These are phyloP conservation scores for Pangasianodon hypophthalmus DNA, from an alignment of 2,113 vertebrate genomes.

Conservation along the genomic window DNA sequence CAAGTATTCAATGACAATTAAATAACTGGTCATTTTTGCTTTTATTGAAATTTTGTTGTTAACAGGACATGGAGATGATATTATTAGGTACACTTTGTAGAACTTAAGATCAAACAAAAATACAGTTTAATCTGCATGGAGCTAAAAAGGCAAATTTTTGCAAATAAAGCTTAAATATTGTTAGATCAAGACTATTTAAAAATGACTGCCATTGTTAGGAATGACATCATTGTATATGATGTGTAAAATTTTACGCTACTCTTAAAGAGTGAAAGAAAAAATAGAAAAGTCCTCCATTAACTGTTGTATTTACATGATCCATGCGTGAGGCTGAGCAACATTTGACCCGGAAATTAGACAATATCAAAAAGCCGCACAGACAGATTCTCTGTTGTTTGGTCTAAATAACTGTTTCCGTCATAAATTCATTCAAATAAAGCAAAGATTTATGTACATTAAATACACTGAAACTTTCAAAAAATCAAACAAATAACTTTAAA, in stretches of 20 bases:
- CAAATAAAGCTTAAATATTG: slow-evolving; percentile 59
- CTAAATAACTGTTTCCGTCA: slow-evolving; percentile 41
- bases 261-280: slow-evolving; percentile 65
- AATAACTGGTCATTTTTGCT: slow-evolving; percentile 43
- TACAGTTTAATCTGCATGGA: slow-evolving; percentile 49
- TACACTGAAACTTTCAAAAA: slow-evolving; percentile 60
- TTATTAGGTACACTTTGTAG: slow-evolving; percentile 64
- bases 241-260: slow-evolving; percentile 59
- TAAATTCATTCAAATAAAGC: slow-evolving; percentile 59
- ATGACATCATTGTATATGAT: slow-evolving; percentile 36
- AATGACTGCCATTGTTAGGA: slow-evolving; percentile 57
- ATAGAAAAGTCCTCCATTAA: slow-evolving; percentile 59
- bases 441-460: slow-evolving; percentile 56
- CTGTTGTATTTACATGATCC: slow-evolving; percentile 67
- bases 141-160: slow-evolving; percentile 57
- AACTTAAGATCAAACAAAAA: slow-evolving; percentile 63
- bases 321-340: slow-evolving; percentile 40
- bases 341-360: slow-evolving; percentile 44
- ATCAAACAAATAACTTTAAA: slow-evolving; percentile 65
- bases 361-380: slow-evolving; percentile 43
- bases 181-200: slow-evolving; percentile 52
- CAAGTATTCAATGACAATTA: slow-evolving; percentile 47
- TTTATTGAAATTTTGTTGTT: slow-evolving; percentile 76
- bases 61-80: slow-evolving; percentile 71
- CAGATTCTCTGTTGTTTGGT: slow-evolving; percentile 39